phyloP scores from a whole-genome alignment of 2,888 invertebrate genomes.

The Masnerella sp. region DNA sequence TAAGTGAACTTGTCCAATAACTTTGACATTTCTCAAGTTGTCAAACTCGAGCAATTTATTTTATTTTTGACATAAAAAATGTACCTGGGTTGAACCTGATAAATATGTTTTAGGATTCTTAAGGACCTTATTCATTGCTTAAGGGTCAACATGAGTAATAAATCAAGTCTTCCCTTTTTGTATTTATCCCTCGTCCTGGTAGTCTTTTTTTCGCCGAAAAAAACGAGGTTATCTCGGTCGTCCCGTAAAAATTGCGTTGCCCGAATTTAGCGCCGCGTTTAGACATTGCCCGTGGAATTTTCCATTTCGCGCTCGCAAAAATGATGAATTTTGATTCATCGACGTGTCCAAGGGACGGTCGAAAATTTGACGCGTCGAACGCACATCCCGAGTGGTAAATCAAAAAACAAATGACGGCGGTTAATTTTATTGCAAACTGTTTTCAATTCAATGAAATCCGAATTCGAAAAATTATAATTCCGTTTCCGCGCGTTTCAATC shows the following conservation, averaged over 20 bases:
- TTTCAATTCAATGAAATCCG: constrained; percentile 17
- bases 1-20: too few relatives aligned
- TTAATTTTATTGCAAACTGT: constrained; percentile 10
- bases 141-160: constrained; percentile 40
- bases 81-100: constrained; percentile 19
- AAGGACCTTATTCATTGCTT: constrained; percentile 41
- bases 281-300: constrained; percentile 14
- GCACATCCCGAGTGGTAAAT: constrained; percentile 32
- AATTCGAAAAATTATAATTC: too few relatives aligned
- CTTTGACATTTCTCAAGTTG: neutral
- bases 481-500: too few relatives aligned
- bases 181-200: neutral
- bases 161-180: constrained; percentile 28
- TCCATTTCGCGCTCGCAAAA: constrained; percentile 15
- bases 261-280: constrained; percentile 15
- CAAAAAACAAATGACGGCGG: constrained; percentile 34
- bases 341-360: constrained; percentile 37
- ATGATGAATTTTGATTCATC: constrained; percentile 37
- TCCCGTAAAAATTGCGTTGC: constrained; percentile 8
- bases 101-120: constrained; percentile 18
- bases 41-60: neutral
- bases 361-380: constrained; percentile 33
- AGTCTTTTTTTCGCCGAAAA: neutral
- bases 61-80: neutral
- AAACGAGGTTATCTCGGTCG: constrained; percentile 22